Evolutionary conservation across 2,888 invertebrate species (phyloP), one percentile per base, ranked within the genome.

Genomic region (Platycnemis pennipes): DNA sequence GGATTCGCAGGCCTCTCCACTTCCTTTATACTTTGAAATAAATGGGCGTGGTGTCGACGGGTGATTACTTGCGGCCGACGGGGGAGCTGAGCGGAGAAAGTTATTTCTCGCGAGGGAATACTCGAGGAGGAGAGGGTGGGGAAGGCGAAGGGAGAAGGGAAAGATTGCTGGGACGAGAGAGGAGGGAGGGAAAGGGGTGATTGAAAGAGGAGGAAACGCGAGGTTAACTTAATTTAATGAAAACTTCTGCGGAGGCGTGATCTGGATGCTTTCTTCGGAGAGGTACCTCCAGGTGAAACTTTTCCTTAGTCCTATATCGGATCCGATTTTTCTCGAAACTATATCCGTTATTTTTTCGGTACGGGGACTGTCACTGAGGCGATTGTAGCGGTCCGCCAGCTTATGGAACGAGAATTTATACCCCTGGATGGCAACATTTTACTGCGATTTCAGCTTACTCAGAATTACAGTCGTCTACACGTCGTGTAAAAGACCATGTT

Each of bases 161-260:
- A 26, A 26, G 7, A n/a, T 22, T 4, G 26, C 19, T 53, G 63
- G 26, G 26, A 63, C 26, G 26, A 22, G 8, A n/a, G 63, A n/a
- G 26, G 2, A 26, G 26, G 63, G 26, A n/a, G 63, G 63, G 26
- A n/a, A 63, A 5, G 63, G 63, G n/a, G n/a, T n/a, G 63, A 63
- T 63, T 63, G 63, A n/a, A 63, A 63, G 63, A 63, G 63, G 63
- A 63, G n/a, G 63, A 63, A 77, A 77, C 77, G 77, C 77, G 37
- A 77, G 77, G 77, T 77, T 77, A 77, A 77, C 77, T 77, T 77
- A 77, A 77, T 77, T 77, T 77, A 77, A 77, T 77, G 77, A 77
- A 77, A 77, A 77, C 77, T 77, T 37, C 77, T 31, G 37, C 77
- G 11, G 2, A 8, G 31, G 77, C 77, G 77, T 37, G 31, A 77